Evolutionary conservation across 2,888 invertebrate genomes (phyloP), one percentile per base, ranked within the genome.

Genomic region (Tiphia femorata): DNA sequence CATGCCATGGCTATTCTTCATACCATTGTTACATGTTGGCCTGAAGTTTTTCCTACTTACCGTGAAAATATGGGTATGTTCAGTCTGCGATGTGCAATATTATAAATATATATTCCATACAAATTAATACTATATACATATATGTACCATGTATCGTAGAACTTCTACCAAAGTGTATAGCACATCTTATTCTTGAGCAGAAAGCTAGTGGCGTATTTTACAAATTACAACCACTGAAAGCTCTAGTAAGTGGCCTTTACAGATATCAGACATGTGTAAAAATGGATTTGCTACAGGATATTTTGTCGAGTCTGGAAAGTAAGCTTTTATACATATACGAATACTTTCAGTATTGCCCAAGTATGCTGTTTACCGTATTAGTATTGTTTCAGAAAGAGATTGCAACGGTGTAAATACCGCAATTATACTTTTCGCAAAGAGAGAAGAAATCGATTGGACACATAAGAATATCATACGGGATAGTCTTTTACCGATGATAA

Each of bases 1-100:
- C 72, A 80, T 33, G 81, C 84, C 10, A 55, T 82, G 6, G 73
- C 80, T 14, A 65, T 84, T 52, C 72, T 86, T 29, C 82, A 84
- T 58, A 75, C 72, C 3, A 80, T 83, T 29, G 64, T 86, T 8
- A 82, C 79, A 16, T 81, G 80, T 30, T 86, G 86, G 86, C 79
- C 82, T 12, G 85, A 86, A 74, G 78, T 85, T 19, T 65, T 86
- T 17, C 86, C 86, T 6, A 73, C 74, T 51, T 76, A 73, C 43
- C 65, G 68, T n/a, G 42, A 61, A 19, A 64, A 60, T 23, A 62
- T 64, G 19, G 76, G 81, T 73, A 69, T 16, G 27, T 20, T 20
- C 3, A 35, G 8, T 8, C 10, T 17, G 3, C 14, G 14, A 16
- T 35, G 16, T 7, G 3, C 8, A 20, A 8, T 25, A 8, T 25